Evolutionary conservation across 2,797 vertebrate species (phyloP).

Genomic region (Huso huso): DNA sequence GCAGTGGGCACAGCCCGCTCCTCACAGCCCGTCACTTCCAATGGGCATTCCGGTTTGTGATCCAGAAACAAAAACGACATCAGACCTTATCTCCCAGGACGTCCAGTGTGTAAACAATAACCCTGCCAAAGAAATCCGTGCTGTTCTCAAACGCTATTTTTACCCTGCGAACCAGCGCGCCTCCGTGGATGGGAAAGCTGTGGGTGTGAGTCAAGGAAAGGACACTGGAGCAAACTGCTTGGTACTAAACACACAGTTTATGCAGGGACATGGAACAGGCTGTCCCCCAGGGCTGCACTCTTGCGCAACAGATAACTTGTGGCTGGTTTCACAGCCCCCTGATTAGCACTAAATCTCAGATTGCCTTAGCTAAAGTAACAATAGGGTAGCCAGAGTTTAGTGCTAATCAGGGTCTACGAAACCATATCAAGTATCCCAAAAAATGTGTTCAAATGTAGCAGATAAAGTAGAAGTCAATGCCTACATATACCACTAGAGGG

Average conservation of each 20-base stretch:
- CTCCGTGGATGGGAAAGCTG: slow-evolving; percentile 76
- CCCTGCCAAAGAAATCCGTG: slow-evolving; percentile 87
- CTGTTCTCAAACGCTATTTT: slow-evolving; percentile 84
- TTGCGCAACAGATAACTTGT: not conserved
- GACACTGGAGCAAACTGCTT: slow-evolving; percentile 23
- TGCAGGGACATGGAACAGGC: not conserved
- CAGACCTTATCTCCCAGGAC: slow-evolving; percentile 69
- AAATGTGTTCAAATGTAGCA: too few relatives aligned
- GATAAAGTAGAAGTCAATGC: too few relatives aligned
- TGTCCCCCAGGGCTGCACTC: not conserved
- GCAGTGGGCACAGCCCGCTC: slow-evolving; percentile 5
- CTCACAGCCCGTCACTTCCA: slow-evolving; percentile 23
- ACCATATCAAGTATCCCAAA: too few relatives aligned
- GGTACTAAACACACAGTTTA: slow-evolving; percentile 16
- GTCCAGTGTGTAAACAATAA: slow-evolving; percentile 82
- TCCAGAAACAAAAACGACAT: slow-evolving; percentile 30
- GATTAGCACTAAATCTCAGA: not conserved
- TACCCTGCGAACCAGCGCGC: slow-evolving; percentile 62
- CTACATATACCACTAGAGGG: too few relatives aligned
- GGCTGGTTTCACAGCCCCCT: too few relatives aligned
- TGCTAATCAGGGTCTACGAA: too few relatives aligned
- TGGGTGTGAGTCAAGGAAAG: slow-evolving; percentile 71
- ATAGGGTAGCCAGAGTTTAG: too few relatives aligned
- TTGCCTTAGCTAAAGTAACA: too few relatives aligned
- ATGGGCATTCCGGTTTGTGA: slow-evolving; percentile 38